Evolutionary conservation across 1,140 invertebrate genomes (phyloP).

Genomic region (Pomacea maculata): DNA sequence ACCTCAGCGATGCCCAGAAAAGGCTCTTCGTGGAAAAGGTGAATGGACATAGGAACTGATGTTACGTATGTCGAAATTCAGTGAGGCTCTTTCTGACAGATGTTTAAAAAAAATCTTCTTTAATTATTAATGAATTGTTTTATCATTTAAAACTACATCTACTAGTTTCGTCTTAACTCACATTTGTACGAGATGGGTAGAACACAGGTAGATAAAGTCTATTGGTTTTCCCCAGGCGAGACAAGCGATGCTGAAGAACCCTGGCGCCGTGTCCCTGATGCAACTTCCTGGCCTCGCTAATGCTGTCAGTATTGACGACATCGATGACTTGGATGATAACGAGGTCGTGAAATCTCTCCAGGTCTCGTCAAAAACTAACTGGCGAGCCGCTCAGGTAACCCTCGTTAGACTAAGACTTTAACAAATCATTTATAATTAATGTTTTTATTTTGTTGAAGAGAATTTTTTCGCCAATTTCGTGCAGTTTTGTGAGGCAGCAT

Average conservation of each 20-base stretch:
- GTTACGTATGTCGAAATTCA: no score
- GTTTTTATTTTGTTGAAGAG: no score
- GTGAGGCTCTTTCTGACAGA: no score
- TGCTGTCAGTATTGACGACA: conserved; percentile 25
- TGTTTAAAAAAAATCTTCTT: no score
- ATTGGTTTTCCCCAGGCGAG: not conserved
- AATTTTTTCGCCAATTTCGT: not conserved
- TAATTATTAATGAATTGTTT: no score
- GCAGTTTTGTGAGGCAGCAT: no score
- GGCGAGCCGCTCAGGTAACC: conserved; percentile 25
- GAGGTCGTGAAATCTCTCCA: conserved; percentile 11
- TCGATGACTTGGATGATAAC: conserved; percentile 20
- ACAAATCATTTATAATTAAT: not conserved
- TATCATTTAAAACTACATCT: no score
- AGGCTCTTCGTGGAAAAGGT: conserved; percentile 20
- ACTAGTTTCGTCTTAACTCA: not conserved
- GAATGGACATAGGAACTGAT: no score
- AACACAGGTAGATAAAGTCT: no score
- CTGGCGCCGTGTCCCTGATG: conserved; percentile 8
- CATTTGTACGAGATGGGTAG: not conserved
- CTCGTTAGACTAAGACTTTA: not conserved
- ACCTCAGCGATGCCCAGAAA: conserved; percentile 26
- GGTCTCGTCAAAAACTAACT: conserved; percentile 15
- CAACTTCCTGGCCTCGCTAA: conserved; percentile 10
- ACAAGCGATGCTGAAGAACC: not conserved